These are phyloP conservation scores for Decapterus maruadsi DNA, from an alignment of 2,797 vertebrate species.

Conservation along the genomic window DNA sequence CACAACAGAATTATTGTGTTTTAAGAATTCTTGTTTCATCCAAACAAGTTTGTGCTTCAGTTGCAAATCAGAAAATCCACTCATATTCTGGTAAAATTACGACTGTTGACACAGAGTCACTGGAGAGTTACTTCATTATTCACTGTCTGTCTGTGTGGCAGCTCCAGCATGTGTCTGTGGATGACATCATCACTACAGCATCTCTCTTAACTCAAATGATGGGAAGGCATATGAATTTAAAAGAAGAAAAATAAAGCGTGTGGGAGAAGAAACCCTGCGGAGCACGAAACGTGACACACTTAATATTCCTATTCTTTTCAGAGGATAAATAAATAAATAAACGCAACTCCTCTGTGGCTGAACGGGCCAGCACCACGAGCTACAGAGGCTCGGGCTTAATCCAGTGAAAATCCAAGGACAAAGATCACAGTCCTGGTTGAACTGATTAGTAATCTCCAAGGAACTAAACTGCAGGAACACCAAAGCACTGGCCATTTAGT, in stretches of 20 bases:
- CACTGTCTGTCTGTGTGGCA: background rate
- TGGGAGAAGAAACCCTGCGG: background rate
- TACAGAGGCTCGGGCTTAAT: background rate
- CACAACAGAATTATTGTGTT: background rate
- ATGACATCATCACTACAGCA: background rate
- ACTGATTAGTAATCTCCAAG: background rate
- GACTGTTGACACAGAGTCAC: background rate
- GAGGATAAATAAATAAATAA: background rate
- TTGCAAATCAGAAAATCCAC: background rate
- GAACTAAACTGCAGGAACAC: background rate
- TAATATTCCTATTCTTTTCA: background rate
- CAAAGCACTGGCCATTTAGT: background rate
- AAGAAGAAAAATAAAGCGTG: background rate
- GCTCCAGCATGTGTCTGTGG: background rate
- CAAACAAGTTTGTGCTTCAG: background rate
- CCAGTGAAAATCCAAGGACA: background rate
- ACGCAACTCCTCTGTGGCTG: background rate
- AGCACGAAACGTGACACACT: background rate
- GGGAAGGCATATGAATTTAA: background rate
- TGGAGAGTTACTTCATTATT: constrained; percentile 4
- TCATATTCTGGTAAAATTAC: background rate
- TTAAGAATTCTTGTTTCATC: background rate
- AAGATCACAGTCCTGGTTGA: background rate
- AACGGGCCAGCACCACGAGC: background rate
- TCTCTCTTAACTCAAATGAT: background rate